Evolutionary conservation across 2,888 invertebrate species (phyloP), one percentile per base, ranked within the genome.

Genomic region (Chymomyza caudatula): DNA sequence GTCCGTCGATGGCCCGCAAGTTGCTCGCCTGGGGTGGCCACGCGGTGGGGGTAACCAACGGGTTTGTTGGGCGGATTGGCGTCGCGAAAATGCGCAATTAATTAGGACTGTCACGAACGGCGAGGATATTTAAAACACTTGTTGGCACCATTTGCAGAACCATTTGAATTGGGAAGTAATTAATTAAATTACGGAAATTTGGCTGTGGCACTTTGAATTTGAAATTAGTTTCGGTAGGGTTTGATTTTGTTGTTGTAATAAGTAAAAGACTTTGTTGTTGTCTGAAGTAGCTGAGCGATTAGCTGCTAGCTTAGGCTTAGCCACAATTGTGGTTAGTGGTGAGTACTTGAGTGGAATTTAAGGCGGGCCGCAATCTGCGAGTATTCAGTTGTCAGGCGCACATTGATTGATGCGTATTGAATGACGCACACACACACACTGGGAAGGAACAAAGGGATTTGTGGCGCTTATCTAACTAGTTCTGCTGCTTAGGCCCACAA

Each of bases 131-230:
- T 56, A 51, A 60, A 64, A 55, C 59, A 64, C 59, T 64, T 64
- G 64, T 64, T 64, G 55, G 44, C 47, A 49, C 59, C 42, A 53
- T 59, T 64, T 60, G 54, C 55, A 53, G 60, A 37, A 29, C 59
- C 64, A 64, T 60, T 60, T 64, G 49, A 64, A 60, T 60, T 42
- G 59, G 55, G 49, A 54, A 64, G 60, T 55, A 64, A 64, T 64
- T 64, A 64, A 64, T 64, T 60, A 64, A 64, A 42, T 60, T 55
- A 22, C 8, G 17, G 44, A 54, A 63, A 13, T 60, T 60, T 55
- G 47, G 25, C 44, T 29, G 23, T 44, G 60, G 55, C 64, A 64
- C 58, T 60, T 58, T 51, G 55, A 64, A 54, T 55, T 60, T 47
- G n/a, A 22, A 60, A 60, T 60, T 60, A 60, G 59, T 60, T 60